Evolutionary conservation across 2,888 invertebrate species (phyloP).

Genomic region (Steinernema hermaphroditum): DNA sequence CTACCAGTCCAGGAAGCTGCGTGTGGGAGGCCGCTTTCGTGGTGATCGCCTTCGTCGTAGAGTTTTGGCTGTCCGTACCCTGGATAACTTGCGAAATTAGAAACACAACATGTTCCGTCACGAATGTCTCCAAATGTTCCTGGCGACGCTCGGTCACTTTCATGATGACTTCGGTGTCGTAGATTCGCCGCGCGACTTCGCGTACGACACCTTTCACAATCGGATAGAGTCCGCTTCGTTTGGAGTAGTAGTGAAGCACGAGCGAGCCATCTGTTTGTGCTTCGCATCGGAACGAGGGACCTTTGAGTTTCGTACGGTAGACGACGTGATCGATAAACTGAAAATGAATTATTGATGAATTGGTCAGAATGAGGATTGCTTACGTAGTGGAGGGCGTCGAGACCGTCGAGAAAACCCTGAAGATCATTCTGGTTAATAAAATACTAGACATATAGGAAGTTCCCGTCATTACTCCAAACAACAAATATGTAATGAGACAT

Average conservation of each 20-base stretch:
- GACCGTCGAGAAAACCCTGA: slow-evolving; percentile 85
- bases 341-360: not conserved
- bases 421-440: not conserved
- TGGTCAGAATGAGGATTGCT: not conserved
- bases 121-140: slow-evolving; percentile 76
- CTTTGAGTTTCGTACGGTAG: slow-evolving; percentile 61
- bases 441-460: too few relatives aligned
- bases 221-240: slow-evolving; percentile 87
- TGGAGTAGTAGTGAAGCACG: slow-evolving; percentile 91
- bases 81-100: slow-evolving; percentile 55
- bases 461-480: too few relatives aligned
- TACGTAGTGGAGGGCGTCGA: slow-evolving; percentile 82
- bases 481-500: too few relatives aligned
- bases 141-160: slow-evolving; percentile 82
- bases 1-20: slow-evolving; percentile 1
- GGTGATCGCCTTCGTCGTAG: slow-evolving; percentile 34
- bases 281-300: slow-evolving; percentile 63
- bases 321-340: slow-evolving; percentile 63
- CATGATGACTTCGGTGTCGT: slow-evolving; percentile 88
- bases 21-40: slow-evolving; percentile 33
- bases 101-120: slow-evolving; percentile 64
- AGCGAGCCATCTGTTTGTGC: slow-evolving; percentile 68
- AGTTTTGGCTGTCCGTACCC: slow-evolving; percentile 1
- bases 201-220: slow-evolving; percentile 88
- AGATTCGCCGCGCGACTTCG: slow-evolving; percentile 90